Conservation (phyloP, 2,797 vertebrate species). For the Alosa sapidissima region DNA sequence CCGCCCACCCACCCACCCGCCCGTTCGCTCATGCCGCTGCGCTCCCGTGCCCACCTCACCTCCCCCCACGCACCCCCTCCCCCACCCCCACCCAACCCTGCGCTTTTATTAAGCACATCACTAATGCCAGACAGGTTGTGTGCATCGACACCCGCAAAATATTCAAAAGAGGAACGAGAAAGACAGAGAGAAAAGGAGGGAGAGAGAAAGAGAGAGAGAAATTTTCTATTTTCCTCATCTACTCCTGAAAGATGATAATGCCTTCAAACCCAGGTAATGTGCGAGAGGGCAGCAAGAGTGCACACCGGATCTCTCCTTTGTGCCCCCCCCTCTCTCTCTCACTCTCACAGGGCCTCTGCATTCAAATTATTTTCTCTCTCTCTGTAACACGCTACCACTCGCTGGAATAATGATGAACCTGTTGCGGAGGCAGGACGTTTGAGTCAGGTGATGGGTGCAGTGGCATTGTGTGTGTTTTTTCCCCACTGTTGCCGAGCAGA, state of each 20-base stretch:
- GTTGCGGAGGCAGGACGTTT: conserved; percentile 68
- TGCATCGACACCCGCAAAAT: conserved; percentile 35
- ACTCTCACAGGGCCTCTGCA: conserved; percentile 34
- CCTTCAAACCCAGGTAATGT: conserved; percentile 54
- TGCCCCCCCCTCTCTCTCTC: conserved; percentile 30
- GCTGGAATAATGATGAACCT: conserved; percentile 90
- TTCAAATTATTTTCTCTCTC: conserved; percentile 62
- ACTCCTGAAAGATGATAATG: conserved; percentile 49
- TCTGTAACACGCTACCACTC: conserved; percentile 79
- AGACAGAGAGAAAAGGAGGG: conserved; percentile 46
- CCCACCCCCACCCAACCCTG: neutral
- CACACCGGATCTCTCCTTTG: conserved; percentile 66
- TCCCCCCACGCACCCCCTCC: neutral
- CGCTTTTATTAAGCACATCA: conserved; percentile 66
- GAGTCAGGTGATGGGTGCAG: conserved; percentile 13
- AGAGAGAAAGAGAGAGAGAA: conserved; percentile 48
- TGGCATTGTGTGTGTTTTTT: neutral
- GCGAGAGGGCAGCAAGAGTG: conserved; percentile 57
- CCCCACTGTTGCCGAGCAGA: conserved; percentile 19
- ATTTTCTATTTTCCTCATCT: conserved; percentile 89
- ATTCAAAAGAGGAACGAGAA: conserved; percentile 45
- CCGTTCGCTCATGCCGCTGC: neutral
- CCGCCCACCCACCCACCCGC: conserved; percentile 50
- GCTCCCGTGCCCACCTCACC: conserved; percentile 43
- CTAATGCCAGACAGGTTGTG: conserved; percentile 76